These are phyloP conservation scores for Carterocephalus palaemon DNA, from an alignment of 2,888 invertebrate species.

Conservation along the genomic window DNA sequence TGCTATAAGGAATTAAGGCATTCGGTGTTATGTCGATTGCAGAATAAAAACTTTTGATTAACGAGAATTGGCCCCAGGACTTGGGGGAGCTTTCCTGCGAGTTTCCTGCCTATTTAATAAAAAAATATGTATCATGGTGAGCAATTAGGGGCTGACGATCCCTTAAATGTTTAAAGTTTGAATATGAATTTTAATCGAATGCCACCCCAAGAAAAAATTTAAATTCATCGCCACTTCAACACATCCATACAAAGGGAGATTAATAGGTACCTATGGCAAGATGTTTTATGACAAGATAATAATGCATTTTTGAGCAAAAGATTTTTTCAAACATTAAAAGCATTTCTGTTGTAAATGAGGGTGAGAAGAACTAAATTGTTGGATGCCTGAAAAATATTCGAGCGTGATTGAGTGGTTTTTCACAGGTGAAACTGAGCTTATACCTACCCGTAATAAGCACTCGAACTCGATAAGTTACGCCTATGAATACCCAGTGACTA, in stretches of 20 bases:
- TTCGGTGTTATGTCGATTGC: too few species aligned
- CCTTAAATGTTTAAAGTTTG: constrained; percentile 3
- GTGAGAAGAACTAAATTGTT: constrained; percentile 10
- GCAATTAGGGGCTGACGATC: constrained; percentile 4
- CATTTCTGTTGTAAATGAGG: constrained; percentile 11
- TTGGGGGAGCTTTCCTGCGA: too few species aligned
- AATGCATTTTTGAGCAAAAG: constrained; percentile 1
- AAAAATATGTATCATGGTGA: not conserved
- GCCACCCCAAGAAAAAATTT: constrained; percentile 1
- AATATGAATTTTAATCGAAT: not conserved
- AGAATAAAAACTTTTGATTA: too few species aligned
- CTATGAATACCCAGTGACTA: constrained; percentile 13
- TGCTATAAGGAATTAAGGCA: too few species aligned
- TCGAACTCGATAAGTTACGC: constrained; percentile 11
- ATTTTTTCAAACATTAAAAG: constrained; percentile 3
- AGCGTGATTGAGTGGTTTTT: constrained; percentile 22
- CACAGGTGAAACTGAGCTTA: constrained; percentile 1
- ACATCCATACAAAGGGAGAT: constrained; percentile 11
- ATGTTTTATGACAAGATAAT: not conserved
- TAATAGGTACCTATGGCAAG: constrained; percentile 20
- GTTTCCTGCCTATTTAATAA: not conserved
- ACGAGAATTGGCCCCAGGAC: too few species aligned
- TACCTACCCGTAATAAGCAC: too few species aligned
- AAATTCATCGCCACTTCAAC: constrained; percentile 1
- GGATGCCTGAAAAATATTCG: constrained; percentile 13